Percentiles rank a stretch among this genome's conserved stretches.
Conservation (phyloP, 2,797 vertebrate genomes). For the Danio kyathit region DNA sequence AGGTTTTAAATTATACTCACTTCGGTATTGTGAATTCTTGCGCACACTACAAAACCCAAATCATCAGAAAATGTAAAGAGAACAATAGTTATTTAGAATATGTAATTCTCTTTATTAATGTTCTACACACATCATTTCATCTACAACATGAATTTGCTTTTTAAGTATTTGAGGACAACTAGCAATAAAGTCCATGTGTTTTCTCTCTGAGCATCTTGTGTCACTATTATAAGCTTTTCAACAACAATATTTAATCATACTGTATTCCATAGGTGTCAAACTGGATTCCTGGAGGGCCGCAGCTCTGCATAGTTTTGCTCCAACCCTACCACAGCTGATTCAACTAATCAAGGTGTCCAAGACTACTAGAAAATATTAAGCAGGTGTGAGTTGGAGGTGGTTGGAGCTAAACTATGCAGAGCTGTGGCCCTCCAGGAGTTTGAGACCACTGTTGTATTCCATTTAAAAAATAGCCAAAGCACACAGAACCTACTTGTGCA, state of each 20-base stretch:
- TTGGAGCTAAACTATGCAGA: too few species aligned
- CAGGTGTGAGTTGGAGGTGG: too few species aligned
- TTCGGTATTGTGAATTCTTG: constrained; percentile 3
- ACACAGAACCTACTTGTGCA: not conserved
- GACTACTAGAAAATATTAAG: too few species aligned
- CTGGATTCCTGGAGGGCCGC: too few species aligned
- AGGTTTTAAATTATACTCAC: not conserved
- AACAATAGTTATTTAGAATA: not conserved
- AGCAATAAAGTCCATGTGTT: not conserved
- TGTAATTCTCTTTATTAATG: not conserved
- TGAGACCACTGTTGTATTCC: too few species aligned
- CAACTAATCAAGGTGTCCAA: too few species aligned
- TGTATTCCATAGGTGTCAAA: too few species aligned
- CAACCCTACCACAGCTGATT: too few species aligned
- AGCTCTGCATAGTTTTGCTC: too few species aligned
- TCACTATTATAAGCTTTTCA: not conserved
- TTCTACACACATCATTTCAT: not conserved
- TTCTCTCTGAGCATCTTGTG: not conserved
- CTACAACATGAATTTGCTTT: not conserved
- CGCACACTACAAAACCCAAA: constrained; percentile 14
- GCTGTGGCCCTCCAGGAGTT: too few species aligned
- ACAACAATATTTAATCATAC: not conserved
- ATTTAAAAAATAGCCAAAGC: too few species aligned
- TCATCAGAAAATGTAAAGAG: not conserved
- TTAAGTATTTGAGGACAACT: not conserved